These are phyloP conservation scores for Spermophilus dauricus DNA, from an alignment of 2,113 vertebrate genomes.

Conservation along the genomic window DNA sequence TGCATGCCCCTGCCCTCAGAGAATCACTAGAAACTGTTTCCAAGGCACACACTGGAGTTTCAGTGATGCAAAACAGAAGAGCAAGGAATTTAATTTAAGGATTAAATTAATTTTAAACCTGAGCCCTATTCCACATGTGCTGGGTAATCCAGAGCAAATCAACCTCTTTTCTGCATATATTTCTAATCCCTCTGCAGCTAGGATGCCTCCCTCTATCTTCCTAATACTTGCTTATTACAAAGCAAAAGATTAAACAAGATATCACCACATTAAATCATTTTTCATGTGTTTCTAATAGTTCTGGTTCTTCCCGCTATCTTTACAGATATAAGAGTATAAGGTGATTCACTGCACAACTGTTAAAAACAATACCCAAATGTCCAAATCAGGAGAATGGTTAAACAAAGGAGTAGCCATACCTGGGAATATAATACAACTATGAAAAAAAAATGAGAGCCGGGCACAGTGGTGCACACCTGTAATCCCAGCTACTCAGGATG, in stretches of 20 bases:
- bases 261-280: neutral
- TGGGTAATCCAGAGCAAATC: neutral
- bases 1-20: neutral
- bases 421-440: neutral
- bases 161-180: neutral
- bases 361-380: neutral
- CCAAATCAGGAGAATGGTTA: neutral
- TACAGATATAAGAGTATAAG: neutral
- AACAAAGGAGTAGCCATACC: neutral
- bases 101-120: neutral
- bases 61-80: neutral
- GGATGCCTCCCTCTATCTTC: neutral
- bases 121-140: neutral
- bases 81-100: no score
- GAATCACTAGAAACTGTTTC: neutral
- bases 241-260: neutral
- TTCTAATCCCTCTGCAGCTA: neutral
- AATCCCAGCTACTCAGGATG: neutral
- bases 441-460: neutral
- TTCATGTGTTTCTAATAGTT: neutral
- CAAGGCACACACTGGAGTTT: neutral
- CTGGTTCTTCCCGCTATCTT: neutral
- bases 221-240: neutral
- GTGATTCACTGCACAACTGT: neutral
- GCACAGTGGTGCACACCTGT: neutral